Conservation (phyloP, 1,140 invertebrate genomes). For the Plectrocnemia conspersa region DNA sequence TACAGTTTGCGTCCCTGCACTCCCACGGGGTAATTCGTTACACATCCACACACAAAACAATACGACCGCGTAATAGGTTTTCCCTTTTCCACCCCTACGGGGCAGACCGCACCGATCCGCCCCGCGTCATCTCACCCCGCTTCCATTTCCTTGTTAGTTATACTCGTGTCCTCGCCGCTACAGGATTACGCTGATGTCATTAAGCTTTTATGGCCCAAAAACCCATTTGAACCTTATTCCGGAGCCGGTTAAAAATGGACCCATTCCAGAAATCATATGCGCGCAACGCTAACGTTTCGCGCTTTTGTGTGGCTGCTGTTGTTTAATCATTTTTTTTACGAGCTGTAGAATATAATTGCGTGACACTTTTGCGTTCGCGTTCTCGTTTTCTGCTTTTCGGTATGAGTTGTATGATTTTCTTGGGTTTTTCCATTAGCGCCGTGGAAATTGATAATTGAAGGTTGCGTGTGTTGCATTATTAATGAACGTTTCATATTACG, state of each 20-base stretch:
- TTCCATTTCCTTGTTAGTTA: slow-evolving; percentile 26
- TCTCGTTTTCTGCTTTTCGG: too few species aligned
- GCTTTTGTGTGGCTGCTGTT: too few species aligned
- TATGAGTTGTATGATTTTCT: too few species aligned
- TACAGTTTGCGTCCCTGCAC: not conserved
- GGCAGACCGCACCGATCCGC: slow-evolving; percentile 9
- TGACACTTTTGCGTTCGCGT: too few species aligned
- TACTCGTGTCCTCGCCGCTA: slow-evolving; percentile 19
- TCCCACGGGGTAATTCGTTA: slow-evolving; percentile 31
- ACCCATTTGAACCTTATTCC: slow-evolving; percentile 19
- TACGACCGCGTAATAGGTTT: slow-evolving; percentile 36
- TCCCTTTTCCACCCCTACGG: slow-evolving; percentile 18
- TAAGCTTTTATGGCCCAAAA: slow-evolving; percentile 20
- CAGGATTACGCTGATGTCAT: slow-evolving; percentile 25
- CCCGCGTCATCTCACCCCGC: slow-evolving; percentile 1
- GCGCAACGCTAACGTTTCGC: too few species aligned
- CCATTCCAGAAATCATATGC: too few species aligned
- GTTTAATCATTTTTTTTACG: too few species aligned
- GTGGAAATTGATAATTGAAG: too few species aligned
- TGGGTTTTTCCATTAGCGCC: too few species aligned
- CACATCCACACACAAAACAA: slow-evolving; percentile 35
- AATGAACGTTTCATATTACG: too few species aligned
- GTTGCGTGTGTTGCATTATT: too few species aligned
- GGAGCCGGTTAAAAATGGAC: slow-evolving; percentile 19
- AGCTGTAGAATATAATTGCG: too few species aligned